Evolutionary conservation across 2,113 vertebrate genomes (phyloP), one percentile per base, ranked within the genome.

Genomic region (Polypterus bichir): DNA sequence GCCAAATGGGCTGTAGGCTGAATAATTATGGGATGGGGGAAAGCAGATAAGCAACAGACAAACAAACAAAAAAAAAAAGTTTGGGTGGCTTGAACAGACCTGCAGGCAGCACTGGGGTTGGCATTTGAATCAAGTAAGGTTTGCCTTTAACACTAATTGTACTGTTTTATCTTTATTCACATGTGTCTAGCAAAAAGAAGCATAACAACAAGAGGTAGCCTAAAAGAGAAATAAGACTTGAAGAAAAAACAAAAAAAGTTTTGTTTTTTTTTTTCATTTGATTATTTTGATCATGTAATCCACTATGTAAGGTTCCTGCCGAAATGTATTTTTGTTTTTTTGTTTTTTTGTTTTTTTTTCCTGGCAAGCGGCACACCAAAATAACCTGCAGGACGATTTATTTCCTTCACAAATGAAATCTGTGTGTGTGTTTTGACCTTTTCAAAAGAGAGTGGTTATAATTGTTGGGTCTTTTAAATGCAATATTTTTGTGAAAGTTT

Each of bases 91-190:
- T 70, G 71, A 71, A 70, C 65, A 81, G 78, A 73, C 80, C 76
- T 66, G 80, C 87, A 83, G 88, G 82, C 81, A 81, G 84, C 83
- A 80, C 85, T 78, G 81, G 82, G 74, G 61, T 74, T 76, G 52
- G 79, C 86, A 74, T 82, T 83, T 84, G 76, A 74, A 85, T 87
- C 85, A 84, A 88, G 85, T 85, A 86, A 81, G 76, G 87, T 93
- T 94, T 94, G 91, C 92, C 92, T 97, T 94, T 93, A 94, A 93
- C 91, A 93, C 88, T 88, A 90, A 91, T 82, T 92, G 86, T 91
- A 91, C 85, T 91, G 82, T 93, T 91, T 73, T 83, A 88, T 91
- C 90, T 83, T 78, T 90, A 85, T 92, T 91, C 89, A 92, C 87
- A 76, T 87, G 85, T 89, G 89, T 95, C 86, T 94, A 92, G 90